phyloP scores from a whole-genome alignment of 2,888 invertebrate genomes.

The Brachypterus glaber region DNA sequence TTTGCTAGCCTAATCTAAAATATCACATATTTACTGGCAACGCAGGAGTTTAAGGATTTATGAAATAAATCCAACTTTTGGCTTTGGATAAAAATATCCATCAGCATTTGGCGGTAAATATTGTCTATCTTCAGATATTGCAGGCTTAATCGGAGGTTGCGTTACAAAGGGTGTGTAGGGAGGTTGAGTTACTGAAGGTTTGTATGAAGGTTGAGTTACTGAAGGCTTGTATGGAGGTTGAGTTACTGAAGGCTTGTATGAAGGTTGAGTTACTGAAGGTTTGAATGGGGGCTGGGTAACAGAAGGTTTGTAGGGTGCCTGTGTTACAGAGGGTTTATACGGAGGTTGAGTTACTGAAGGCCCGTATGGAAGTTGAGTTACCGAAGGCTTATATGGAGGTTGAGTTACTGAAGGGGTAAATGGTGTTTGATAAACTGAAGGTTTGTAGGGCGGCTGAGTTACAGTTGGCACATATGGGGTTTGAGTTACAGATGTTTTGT shows the following conservation, averaged over 20 bases:
- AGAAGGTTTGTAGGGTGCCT: slow-evolving; percentile 2
- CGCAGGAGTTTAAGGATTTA: neutral
- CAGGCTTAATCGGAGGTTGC: too few species aligned
- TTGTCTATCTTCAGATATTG: slow-evolving; percentile 2
- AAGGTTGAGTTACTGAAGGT: slow-evolving; percentile 4
- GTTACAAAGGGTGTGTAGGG: neutral
- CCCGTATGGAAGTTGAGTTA: too few species aligned
- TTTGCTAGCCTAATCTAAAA: too few species aligned
- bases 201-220: slow-evolving; percentile 2
- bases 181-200: neutral
- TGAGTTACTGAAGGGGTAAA: too few species aligned
- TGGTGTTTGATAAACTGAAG: neutral
- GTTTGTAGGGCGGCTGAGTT: slow-evolving; percentile 5
- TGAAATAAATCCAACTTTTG: neutral
- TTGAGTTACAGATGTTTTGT: slow-evolving; percentile 1
- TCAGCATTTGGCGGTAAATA: slow-evolving; percentile 1
- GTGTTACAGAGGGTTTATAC: slow-evolving; percentile 6
- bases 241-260: slow-evolving; percentile 4
- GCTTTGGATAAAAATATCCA: slow-evolving; percentile 5
- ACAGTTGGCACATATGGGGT: slow-evolving; percentile 2
- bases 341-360: slow-evolving; percentile 1
- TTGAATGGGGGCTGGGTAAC: slow-evolving; percentile 5
- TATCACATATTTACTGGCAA: neutral
- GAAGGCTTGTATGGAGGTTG: slow-evolving; percentile 5
- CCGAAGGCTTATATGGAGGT: too few species aligned